Percentiles rank a stretch among this genome's conserved stretches.
These are phyloP conservation scores for Colossoma macropomum DNA, from an alignment of 2,113 vertebrate species.

Conservation along the genomic window DNA sequence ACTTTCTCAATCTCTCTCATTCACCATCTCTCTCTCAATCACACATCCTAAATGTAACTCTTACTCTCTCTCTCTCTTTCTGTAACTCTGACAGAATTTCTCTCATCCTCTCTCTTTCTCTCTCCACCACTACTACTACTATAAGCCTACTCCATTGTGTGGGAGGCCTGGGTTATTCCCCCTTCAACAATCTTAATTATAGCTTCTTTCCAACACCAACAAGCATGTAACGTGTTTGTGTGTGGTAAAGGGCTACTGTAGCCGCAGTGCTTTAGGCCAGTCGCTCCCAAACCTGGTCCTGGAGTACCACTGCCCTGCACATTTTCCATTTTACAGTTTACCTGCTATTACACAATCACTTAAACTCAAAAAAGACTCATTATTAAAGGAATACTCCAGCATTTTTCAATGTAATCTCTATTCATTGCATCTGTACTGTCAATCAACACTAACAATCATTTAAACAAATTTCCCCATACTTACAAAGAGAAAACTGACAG, in stretches of 20 bases:
- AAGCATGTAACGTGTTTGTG: not conserved
- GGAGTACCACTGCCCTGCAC: not conserved
- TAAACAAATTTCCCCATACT: too few relatives aligned
- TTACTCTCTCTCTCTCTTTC: not conserved
- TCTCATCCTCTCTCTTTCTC: not conserved
- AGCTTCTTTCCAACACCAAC: constrained; percentile 62
- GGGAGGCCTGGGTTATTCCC: constrained; percentile 45
- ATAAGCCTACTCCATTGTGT: constrained; percentile 64
- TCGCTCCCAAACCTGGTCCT: not conserved
- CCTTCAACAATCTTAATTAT: constrained; percentile 70
- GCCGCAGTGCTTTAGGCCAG: not conserved
- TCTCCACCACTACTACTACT: not conserved
- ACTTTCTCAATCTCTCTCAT: not conserved
- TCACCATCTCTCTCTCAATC: not conserved
- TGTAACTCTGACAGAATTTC: not conserved
- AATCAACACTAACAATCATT: too few relatives aligned
- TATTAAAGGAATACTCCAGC: not conserved
- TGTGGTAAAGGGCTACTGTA: not conserved
- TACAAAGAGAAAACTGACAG: too few relatives aligned
- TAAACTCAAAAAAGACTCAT: not conserved
- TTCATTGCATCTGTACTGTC: not conserved
- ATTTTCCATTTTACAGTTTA: not conserved
- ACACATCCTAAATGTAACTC: not conserved
- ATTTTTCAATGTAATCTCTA: not conserved
- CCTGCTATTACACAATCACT: not conserved